Evolutionary conservation across 2,888 invertebrate species (phyloP), one percentile per base, ranked within the genome.

Genomic region (Ashinkailepas kermadecensis): DNA sequence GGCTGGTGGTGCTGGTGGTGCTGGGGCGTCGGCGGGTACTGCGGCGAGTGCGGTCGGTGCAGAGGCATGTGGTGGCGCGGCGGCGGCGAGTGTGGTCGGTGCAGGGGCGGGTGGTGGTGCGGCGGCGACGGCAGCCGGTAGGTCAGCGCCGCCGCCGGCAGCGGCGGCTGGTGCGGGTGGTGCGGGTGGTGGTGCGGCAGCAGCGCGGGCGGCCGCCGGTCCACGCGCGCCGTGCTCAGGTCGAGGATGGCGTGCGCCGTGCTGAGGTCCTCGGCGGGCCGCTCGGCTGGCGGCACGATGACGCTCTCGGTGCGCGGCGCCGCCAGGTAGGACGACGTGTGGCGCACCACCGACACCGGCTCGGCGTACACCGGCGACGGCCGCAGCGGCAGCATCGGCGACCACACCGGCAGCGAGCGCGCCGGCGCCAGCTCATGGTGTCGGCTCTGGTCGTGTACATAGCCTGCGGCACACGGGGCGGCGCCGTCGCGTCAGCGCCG

Each of bases 211-310:
- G 84, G 70, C 94, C 94, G 81, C 59, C 56, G 79, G 62, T 83
- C 82, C 59, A 84, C 83, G 21, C 84, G 82, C 18, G 95, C 94
- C 84, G 95, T 93, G 88, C 95, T 95, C 84, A 96, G 90, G 88
- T 96, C 95, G 82, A 96, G 90, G 85, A 96, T 95, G 23, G 95
- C 95, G 87, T 95, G 95, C 6, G 95, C 95, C 25, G 95, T 95
- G 85, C 94, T 94, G 81, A 95, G 89, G 86, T 95, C 95, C 87
- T 95, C 95, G 62, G 84, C 85, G 81, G 83, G 85, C 82, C 82
- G 85, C 83, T 83, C 85, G 83, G 82, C 83, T 39, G 83, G 83
- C 54, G 82, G 82, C 59, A 59, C 82, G 81, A 21, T 78, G 74
- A 78, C 80, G 80, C 25, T 80, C 81, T 56, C 81, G 58, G 59